Evolutionary conservation across 2,113 vertebrate species (phyloP).

Genomic region (Rhineura floridana): DNA sequence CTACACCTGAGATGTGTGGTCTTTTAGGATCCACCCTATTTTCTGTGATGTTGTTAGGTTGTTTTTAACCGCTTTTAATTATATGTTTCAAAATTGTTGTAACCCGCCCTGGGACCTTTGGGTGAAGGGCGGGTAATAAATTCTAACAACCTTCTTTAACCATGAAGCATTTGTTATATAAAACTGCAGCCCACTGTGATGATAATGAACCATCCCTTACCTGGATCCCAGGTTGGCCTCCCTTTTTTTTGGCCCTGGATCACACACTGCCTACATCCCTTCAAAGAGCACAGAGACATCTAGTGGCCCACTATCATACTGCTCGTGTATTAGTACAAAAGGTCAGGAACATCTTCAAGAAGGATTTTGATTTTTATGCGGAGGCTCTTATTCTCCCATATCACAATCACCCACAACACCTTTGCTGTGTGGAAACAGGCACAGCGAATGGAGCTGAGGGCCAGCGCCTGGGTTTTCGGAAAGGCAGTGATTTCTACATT

Average conservation of each 20-base stretch:
- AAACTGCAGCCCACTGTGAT: neutral
- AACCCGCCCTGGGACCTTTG: no score
- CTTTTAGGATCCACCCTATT: no score
- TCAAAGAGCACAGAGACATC: conserved; percentile 25
- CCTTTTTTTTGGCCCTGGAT: neutral
- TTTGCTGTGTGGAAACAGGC: neutral
- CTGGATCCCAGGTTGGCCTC: neutral
- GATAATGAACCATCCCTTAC: neutral
- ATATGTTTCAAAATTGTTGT: no score
- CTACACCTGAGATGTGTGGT: no score
- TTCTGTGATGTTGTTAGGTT: neutral
- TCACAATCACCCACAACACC: neutral
- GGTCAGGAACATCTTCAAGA: neutral
- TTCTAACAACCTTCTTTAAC: neutral
- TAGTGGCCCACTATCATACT: neutral
- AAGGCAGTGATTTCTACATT: neutral
- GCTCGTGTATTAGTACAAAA: no score
- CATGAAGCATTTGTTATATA: neutral
- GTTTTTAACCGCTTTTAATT: neutral
- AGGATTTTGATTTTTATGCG: neutral
- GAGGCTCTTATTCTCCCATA: neutral
- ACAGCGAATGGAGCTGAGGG: neutral
- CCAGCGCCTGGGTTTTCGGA: no score
- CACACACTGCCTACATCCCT: neutral
- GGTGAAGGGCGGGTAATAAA: no score